phyloP scores from a whole-genome alignment of 2,888 invertebrate genomes.

The Thera obeliscata region DNA sequence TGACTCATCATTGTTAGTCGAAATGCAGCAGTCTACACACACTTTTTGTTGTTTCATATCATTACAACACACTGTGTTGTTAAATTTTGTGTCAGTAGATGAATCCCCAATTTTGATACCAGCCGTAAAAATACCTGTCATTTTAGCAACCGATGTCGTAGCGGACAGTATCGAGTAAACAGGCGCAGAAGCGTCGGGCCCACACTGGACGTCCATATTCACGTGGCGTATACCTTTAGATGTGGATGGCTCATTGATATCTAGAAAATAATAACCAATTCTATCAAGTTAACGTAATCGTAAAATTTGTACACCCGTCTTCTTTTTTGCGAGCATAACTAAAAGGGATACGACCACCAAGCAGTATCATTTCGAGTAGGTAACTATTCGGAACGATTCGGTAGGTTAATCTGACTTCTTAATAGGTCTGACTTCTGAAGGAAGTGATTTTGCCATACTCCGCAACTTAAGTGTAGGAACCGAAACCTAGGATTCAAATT shows the following conservation, averaged over 20 bases:
- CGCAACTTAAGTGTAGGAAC: too few species aligned
- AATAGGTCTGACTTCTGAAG: too few species aligned
- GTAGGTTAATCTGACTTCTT: too few species aligned
- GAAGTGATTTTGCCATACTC: too few species aligned
- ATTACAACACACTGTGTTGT: conserved; percentile 54
- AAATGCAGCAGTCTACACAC: conserved; percentile 55
- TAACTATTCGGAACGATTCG: too few species aligned
- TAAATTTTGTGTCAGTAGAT: conserved; percentile 39
- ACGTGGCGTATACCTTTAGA: conserved; percentile 76
- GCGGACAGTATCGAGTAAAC: conserved; percentile 53
- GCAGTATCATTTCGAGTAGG: too few species aligned
- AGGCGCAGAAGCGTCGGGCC: conserved; percentile 58
- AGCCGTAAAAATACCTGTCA: conserved; percentile 51
- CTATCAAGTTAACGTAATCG: too few species aligned
- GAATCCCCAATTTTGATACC: conserved; percentile 62
- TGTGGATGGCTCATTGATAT: conserved; percentile 77
- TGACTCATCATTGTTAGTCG: conserved; percentile 42
- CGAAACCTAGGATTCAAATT: too few species aligned
- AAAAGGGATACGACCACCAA: too few species aligned
- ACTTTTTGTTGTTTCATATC: conserved; percentile 20
- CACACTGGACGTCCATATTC: conserved; percentile 74
- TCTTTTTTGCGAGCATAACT: too few species aligned
- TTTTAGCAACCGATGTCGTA: conserved; percentile 56
- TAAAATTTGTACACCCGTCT: too few species aligned
- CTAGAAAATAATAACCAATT: conserved; percentile 50